These are phyloP conservation scores for Mastacembelus armatus DNA, from an alignment of 2,797 vertebrate species.

Conservation along the genomic window DNA sequence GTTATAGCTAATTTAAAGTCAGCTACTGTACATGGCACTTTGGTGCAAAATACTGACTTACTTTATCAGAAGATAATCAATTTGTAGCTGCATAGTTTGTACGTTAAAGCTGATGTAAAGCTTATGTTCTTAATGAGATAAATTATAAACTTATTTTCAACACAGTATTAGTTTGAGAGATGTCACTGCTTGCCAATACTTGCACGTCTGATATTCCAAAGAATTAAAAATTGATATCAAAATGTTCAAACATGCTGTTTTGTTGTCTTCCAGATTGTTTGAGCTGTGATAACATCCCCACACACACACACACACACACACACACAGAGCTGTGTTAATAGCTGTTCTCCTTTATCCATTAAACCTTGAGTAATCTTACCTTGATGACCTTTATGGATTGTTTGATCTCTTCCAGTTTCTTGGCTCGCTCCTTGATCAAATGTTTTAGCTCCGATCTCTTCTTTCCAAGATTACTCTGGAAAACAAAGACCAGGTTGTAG, in stretches of 20 bases:
- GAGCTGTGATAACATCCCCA: not conserved
- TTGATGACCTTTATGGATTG: conserved; percentile 86
- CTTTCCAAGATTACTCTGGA: conserved; percentile 77
- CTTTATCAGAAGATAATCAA: no score
- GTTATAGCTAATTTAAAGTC: not conserved
- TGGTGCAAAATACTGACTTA: not conserved
- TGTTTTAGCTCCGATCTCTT: conserved; percentile 83
- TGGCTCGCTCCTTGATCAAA: conserved; percentile 83
- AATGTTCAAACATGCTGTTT: not conserved
- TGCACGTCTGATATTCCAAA: not conserved
- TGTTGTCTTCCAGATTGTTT: not conserved
- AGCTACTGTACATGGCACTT: not conserved
- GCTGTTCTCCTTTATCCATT: no score
- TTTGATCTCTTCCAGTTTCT: conserved; percentile 86
- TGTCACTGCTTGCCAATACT: no score
- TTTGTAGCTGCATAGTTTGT: no score
- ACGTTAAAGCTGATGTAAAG: no score
- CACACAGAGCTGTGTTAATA: no score
- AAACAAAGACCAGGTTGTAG: not conserved
- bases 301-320: no score
- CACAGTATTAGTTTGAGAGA: no score
- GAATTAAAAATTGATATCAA: conserved; percentile 1
- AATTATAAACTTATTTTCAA: no score
- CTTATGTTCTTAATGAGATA: no score
- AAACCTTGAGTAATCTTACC: conserved; percentile 63